Evolutionary conservation across 2,888 invertebrate species (phyloP), one percentile per base, ranked within the genome.

Genomic region (Crossocerus cetratus): DNA sequence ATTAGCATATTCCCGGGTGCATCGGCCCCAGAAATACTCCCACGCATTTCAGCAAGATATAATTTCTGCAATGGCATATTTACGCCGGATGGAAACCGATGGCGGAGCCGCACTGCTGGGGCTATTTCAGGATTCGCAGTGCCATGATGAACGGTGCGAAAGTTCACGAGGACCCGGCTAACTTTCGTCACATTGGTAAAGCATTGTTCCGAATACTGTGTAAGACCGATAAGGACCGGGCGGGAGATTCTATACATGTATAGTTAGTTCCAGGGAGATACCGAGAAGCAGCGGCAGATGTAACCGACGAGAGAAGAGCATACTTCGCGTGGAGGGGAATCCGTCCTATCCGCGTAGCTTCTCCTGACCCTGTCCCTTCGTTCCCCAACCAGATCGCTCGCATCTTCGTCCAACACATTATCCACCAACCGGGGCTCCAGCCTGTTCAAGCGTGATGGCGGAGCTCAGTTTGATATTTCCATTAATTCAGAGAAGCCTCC

Each of bases 361-460:
- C 83, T 73, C 74, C 57, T 57, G 55, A 55, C 69, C 43, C 49
- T 44, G 54, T 53, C 67, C 72, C 68, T 65, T 65, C 62, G 72
- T 32, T 58, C 64, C 63, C 76, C 79, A 73, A 78, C 75, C 78
- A 67, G 70, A 78, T 74, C 75, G 62, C 66, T 74, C 77, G 74
- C 74, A 78, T 81, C 80, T 74, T 83, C 81, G 78, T 74, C 82
- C 78, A 72, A 74, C 80, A 72, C 64, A 80, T 81, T 78, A 83
- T 84, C 84, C 81, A 70, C 83, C 84, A 84, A 84, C 85, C 85
- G 83, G 77, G 78, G 78, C 80, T 77, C 81, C 81, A 76, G 83
- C 68, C 83, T 84, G 81, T 75, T 89, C 85, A 78, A 87, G 84
- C 86, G 87, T 86, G 83, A 88, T 89, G 88, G 88, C 88, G 88